These are phyloP conservation scores for Eulimnadia texana DNA, from an alignment of 1,140 invertebrate genomes.

Conservation along the genomic window DNA sequence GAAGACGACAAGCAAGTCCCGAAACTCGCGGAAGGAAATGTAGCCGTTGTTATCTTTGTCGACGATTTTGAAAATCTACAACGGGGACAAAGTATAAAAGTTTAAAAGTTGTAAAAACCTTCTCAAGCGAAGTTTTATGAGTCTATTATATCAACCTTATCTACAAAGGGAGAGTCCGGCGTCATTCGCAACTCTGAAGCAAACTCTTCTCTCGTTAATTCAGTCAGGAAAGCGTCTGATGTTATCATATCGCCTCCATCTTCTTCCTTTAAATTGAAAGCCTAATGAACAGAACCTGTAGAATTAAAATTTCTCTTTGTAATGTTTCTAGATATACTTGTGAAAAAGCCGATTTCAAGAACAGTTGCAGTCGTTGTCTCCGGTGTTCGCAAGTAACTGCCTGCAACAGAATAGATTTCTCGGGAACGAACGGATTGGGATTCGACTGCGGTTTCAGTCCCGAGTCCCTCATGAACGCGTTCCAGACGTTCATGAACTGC, in stretches of 20 bases:
- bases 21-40: conserved; percentile 47
- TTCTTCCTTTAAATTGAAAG: not conserved
- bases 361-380: conserved; percentile 34
- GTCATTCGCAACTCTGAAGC: conserved; percentile 41
- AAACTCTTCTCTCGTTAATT: conserved; percentile 41
- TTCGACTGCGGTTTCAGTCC: conserved; percentile 20
- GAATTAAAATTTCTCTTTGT: no score
- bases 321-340: no score
- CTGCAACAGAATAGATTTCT: conserved; percentile 26
- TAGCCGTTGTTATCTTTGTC: conserved; percentile 47
- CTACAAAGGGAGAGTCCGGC: conserved; percentile 39
- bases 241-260: conserved; percentile 27
- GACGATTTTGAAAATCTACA: conserved; percentile 44
- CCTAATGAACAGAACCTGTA: not conserved
- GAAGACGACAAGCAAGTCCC: conserved; percentile 45
- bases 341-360: conserved; percentile 37
- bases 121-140: conserved; percentile 15
- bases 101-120: conserved; percentile 1
- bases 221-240: conserved; percentile 34
- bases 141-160: conserved; percentile 24
- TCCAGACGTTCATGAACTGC: conserved; percentile 26
- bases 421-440: not conserved
- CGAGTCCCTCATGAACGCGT: conserved; percentile 24
- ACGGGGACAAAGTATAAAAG: not conserved
- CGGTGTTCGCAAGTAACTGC: conserved; percentile 33